Conservation (phyloP, 2,113 vertebrate genomes). For the Anser cygnoides region DNA sequence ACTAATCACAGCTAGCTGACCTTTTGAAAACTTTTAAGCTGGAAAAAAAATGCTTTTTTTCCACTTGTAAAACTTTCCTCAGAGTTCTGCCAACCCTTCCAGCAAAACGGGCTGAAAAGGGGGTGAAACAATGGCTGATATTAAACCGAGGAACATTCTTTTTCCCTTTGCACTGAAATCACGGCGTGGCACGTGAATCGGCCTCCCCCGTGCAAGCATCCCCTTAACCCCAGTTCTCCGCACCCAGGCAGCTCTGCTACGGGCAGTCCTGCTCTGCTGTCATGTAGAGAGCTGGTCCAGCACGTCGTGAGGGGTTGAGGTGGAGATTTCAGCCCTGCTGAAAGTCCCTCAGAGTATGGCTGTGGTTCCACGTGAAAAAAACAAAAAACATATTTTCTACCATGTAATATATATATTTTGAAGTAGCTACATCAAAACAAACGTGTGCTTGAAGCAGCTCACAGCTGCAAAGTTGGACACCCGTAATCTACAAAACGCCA, state of each 20-base stretch:
- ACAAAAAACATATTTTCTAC: background rate
- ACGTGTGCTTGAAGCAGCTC: background rate
- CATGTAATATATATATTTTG: background rate
- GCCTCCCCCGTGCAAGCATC: background rate
- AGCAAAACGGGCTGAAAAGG: background rate
- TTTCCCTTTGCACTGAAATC: background rate
- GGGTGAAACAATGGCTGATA: background rate
- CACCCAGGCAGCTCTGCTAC: background rate
- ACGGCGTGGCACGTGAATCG: background rate
- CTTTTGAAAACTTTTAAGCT: background rate
- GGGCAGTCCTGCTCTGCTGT: background rate
- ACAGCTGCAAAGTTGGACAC: background rate
- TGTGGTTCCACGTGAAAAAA: background rate
- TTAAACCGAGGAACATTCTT: background rate
- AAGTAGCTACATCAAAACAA: background rate
- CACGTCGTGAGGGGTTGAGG: background rate
- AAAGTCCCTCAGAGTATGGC: background rate
- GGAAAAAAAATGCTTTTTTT: background rate
- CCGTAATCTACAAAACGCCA: background rate
- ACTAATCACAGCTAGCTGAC: background rate
- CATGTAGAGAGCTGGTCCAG: background rate
- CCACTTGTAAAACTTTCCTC: background rate
- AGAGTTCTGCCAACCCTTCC: background rate
- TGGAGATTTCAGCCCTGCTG: background rate
- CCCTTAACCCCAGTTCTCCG: accelerated